Evolutionary conservation across 2,113 vertebrate genomes (phyloP).

Genomic region (Oxyruncus cristatus): DNA sequence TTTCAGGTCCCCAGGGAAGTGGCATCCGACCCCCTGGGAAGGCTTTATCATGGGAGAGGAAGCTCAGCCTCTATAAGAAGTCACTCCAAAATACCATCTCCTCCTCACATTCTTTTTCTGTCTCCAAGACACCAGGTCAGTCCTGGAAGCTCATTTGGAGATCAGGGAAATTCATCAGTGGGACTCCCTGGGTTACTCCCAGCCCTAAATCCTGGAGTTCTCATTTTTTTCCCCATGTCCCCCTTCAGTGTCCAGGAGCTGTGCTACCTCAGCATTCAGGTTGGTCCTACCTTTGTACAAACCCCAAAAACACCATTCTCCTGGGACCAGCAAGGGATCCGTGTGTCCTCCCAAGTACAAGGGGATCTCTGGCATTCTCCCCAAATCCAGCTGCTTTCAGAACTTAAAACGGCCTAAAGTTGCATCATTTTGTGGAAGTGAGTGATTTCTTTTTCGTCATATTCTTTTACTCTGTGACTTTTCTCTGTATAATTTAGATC

Average conservation of each 20-base stretch:
- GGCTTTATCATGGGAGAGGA: accelerated
- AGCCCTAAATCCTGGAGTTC: background rate
- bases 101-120: background rate
- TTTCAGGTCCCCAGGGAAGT: background rate
- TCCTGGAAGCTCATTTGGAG: background rate
- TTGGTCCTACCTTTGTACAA: constrained; percentile 23
- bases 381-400: background rate
- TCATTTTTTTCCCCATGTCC: background rate
- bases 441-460: background rate
- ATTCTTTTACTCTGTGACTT: background rate
- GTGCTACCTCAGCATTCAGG: background rate
- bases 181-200: background rate
- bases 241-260: background rate
- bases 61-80: background rate
- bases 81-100: background rate
- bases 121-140: background rate
- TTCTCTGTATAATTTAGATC: background rate
- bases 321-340: background rate
- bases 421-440: constrained; percentile 20
- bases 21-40: accelerated
- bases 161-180: accelerated
- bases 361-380: background rate
- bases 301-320: background rate
- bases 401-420: background rate
- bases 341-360: background rate